Evolutionary conservation across 1,140 invertebrate genomes (phyloP), one percentile per base, ranked within the genome.

Genomic region (Acromyrmex heyeri): DNA sequence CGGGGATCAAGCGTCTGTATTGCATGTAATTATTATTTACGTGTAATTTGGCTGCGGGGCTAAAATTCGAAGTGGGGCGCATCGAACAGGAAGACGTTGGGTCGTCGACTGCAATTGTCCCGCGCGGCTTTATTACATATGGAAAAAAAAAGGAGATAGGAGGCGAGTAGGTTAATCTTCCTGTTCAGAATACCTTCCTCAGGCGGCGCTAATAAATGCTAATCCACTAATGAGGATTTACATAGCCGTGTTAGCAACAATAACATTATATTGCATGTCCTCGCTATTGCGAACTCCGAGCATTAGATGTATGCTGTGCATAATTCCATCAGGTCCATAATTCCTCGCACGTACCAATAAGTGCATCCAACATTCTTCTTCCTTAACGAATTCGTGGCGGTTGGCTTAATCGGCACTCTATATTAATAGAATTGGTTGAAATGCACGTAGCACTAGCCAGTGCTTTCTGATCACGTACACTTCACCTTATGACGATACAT

Each of bases 341-440:
- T 85, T 85, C 73, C 12, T 44, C 48, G 30, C 82, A 65, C 82
- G 73, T 85, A 85, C 21, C 82, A 78, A 85, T 67, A 78, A 85
- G 72, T 73, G 73, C 82, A 85, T 53, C 48, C 73, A 78, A 48
- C 82, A 85, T 85, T 85, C 61, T 78, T 85, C 82, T 85, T 85
- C 73, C 82, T 85, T 85, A 85, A 77, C 34, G 73, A 85, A 85
- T 85, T 85, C 72, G 62, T 61, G 79, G 30, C 57, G 81, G 44
- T 78, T 16, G 72, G 53, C 73, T 57, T 78, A 85, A 85, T 30
- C 70, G 48, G 82, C 7, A 48, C 48, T 67, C 73, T 50, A 78
- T 78, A 65, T 34, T n/a, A 65, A 78, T 62, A 67, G 73, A 21
- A 67, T 62, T 61, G 38, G 8, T 55, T 48, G 44, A 85, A 59